phyloP scores from a whole-genome alignment of 2,113 vertebrate genomes.

The Hippopotamus amphibius region DNA sequence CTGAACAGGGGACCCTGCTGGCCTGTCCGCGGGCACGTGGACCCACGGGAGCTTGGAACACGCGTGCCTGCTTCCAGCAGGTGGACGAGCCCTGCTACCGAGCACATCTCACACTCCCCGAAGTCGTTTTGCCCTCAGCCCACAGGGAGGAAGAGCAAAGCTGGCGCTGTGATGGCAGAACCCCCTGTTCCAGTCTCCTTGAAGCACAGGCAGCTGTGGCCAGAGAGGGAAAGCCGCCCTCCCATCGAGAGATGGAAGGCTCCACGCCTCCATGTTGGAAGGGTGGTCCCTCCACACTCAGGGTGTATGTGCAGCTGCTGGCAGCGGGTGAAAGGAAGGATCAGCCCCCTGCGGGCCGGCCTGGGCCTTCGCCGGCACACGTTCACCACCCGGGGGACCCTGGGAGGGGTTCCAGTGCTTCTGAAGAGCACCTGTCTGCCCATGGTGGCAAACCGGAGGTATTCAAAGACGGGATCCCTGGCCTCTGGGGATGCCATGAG shows the following conservation, averaged over 20 bases:
- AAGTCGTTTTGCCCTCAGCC: rapidly evolving
- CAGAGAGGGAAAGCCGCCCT: rapidly evolving
- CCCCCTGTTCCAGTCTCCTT: rapidly evolving
- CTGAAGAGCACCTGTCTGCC: background rate
- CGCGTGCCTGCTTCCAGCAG: rapidly evolving
- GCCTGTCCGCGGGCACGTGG: rapidly evolving
- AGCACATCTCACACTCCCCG: rapidly evolving
- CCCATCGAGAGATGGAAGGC: rapidly evolving
- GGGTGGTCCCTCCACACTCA: too few relatives aligned
- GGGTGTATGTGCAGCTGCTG: rapidly evolving
- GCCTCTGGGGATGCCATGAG: background rate
- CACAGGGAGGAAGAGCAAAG: rapidly evolving
- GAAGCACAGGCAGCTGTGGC: rapidly evolving
- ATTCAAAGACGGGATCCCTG: background rate
- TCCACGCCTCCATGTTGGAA: rapidly evolving
- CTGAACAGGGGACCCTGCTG: background rate
- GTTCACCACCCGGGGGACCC: rapidly evolving
- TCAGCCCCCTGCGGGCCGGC: background rate
- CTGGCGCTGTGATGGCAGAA: rapidly evolving
- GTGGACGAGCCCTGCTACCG: rapidly evolving
- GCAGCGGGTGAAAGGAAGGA: rapidly evolving
- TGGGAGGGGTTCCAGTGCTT: background rate
- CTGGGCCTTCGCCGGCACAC: background rate
- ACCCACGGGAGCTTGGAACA: rapidly evolving
- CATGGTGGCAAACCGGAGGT: background rate